Evolutionary conservation across 1,140 invertebrate species (phyloP), one percentile per base, ranked within the genome.

Genomic region (Cecropterus lyciades): DNA sequence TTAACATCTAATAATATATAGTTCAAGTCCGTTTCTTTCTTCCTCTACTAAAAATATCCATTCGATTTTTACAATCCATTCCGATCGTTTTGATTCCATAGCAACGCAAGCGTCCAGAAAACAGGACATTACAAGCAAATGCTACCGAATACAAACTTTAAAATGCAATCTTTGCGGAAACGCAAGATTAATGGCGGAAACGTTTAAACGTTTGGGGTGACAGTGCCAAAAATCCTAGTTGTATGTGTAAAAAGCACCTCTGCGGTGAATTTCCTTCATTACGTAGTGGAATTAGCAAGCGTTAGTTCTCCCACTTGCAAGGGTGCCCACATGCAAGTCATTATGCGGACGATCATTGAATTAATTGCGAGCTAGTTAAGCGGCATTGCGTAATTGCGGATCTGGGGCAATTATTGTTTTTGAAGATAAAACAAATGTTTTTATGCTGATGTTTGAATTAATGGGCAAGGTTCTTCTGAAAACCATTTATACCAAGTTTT

Each of bases 261-360:
- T 84, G 70, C 60, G 67, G 67, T 78, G 73, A 82, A 82, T 85
- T 79, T 66, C 73, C 79, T 84, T 84, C 74, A 84, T 84, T 87
- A 79, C 74, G 79, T 53, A 68, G 73, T 80, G 72, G 72, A 81
- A 87, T 89, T 87, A 85, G 84, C 72, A 69, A 72, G 71, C 78
- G 75, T 83, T 82, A 85, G 83, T 86, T 80, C 65, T 74, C 71
- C 57, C n/a, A 76, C 68, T 79, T 73, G 68, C 67, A 65, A 77
- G 77, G 74, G 76, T 80, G 71, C 77, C 78, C 82, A 79, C 77
- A 86, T 88, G 81, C 82, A 85, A 87, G 85, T 88, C 85, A 90
- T 87, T 88, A 88, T 84, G 85, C 77, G 76, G 80, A 85, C 84
- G 82, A 83, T 85, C 6, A 43, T 24, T 20, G 53, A 56, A 46